Conservation (phyloP, 2,888 invertebrate genomes). For the Brachynemurus nebulosus region DNA sequence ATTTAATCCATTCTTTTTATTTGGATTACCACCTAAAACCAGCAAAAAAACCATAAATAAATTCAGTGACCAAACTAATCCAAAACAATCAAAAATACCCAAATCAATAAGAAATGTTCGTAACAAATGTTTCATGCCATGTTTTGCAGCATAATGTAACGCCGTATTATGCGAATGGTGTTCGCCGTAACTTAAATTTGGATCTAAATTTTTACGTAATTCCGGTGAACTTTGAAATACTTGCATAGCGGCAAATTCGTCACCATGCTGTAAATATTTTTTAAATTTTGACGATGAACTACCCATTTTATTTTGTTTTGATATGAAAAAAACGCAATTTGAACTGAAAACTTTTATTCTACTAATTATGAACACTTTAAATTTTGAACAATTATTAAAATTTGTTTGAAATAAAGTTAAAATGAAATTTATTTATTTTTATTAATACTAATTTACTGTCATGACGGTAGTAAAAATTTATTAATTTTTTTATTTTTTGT, state of each 20-base stretch:
- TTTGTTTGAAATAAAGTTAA: not conserved
- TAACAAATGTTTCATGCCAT: slow-evolving; percentile 46
- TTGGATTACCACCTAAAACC: slow-evolving; percentile 44
- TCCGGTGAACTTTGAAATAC: slow-evolving; percentile 47
- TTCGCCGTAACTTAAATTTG: slow-evolving; percentile 52
- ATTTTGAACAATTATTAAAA: no score
- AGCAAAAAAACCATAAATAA: not conserved
- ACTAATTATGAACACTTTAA: no score
- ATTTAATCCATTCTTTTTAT: slow-evolving; percentile 47
- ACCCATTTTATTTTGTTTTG: slow-evolving; percentile 36
- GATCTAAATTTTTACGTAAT: slow-evolving; percentile 46
- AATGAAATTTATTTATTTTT: not conserved
- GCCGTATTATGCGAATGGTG: slow-evolving; percentile 51
- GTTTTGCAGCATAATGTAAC: slow-evolving; percentile 49
- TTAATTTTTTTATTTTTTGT: slow-evolving; percentile 1
- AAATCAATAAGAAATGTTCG: slow-evolving; percentile 48
- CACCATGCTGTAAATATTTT: slow-evolving; percentile 52
- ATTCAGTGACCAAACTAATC: not conserved
- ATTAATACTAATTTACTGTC: not conserved
- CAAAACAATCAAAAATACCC: slow-evolving; percentile 1
- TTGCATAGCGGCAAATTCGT: slow-evolving; percentile 55
- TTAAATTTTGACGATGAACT: slow-evolving; percentile 54
- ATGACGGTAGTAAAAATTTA: not conserved
- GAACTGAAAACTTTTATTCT: no score
- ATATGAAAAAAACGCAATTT: no score